Percentiles rank a stretch among this genome's conserved stretches.
Evolutionary conservation across 2,113 vertebrate species (phyloP).

Genomic region (Diglossa brunneiventris): DNA sequence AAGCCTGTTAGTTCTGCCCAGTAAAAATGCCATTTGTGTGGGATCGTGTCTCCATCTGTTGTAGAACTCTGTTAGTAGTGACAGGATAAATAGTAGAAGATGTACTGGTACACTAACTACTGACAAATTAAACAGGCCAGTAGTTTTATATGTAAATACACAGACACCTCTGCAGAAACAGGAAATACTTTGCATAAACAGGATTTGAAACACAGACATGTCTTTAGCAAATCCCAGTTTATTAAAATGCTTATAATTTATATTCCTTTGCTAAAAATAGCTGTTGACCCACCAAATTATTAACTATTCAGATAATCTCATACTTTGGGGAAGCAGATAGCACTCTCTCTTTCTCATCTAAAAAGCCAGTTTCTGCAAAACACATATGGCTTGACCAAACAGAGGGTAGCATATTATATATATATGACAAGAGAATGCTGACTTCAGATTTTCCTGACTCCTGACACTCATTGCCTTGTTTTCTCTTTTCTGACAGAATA

Average conservation of each 20-base stretch:
- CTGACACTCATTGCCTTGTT: neutral
- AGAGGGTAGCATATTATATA: neutral
- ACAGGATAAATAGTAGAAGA: conserved; percentile 15
- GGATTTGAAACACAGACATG: neutral
- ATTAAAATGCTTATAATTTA: neutral
- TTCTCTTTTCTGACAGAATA: neutral
- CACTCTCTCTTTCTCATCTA: neutral
- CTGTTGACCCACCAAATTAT: neutral
- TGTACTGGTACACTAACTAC: neutral
- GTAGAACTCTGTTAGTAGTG: neutral
- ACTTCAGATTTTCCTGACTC: neutral
- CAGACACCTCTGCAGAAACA: neutral
- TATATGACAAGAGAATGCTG: neutral
- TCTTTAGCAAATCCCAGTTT: neutral
- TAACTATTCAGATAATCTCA: neutral
- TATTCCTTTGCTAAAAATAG: neutral
- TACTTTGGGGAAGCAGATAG: neutral
- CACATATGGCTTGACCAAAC: neutral
- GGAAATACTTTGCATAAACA: neutral
- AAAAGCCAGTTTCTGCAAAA: neutral
- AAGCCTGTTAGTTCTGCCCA: neutral
- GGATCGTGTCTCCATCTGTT: neutral
- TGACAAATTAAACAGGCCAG: neutral
- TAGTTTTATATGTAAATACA: neutral
- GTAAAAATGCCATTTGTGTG: neutral